Evolutionary conservation across 2,113 vertebrate genomes (phyloP), one percentile per base, ranked within the genome.

Genomic region (Mandrillus leucophaeus): DNA sequence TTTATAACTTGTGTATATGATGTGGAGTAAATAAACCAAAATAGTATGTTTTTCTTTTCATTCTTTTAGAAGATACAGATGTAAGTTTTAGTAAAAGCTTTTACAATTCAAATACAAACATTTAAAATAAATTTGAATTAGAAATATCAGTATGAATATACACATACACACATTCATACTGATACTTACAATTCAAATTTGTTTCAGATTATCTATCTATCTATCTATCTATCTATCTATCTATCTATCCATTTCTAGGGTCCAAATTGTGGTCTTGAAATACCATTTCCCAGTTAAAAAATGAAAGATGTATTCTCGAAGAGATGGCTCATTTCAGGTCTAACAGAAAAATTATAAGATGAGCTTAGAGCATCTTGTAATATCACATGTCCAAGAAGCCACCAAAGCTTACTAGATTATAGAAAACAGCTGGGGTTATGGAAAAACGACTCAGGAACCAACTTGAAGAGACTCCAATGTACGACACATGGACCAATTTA

Each of bases 121-220:
- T 91, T 83, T 94, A 59, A 91, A 90, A 89, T 92, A 86, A 66
- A 83, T 82, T 88, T 97, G 45, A 88, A 76, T 90, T 90, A 64
- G 23, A 96, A 93, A 18, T 57, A 81, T 88, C 61, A 75, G 18
- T 68, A 57, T 72, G 18, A 92, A 68, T 35, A 68, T 50, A 64
- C 11, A 92, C 16, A 35, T 25, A 90, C 11, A 92, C 13, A 85
- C 76, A 10, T 93, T 95, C 13, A 93, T 90, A 55, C 18, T 93
- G 16, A 72, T 32, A 76, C 84, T 90, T 92, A 18, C 23, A 40
- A n/a, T 78, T 92, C 18, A 93, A 78, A 95, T 95, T 92, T 92
- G 90, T 94, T 90, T 94, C 12, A 68, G 18, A 76, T 59, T 48
- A 32, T 45, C 25, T 80, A 80, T 52, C 40, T n/a, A 30, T n/a